phyloP scores from a whole-genome alignment of 2,888 invertebrate genomes.

The Dasypolia templi region DNA sequence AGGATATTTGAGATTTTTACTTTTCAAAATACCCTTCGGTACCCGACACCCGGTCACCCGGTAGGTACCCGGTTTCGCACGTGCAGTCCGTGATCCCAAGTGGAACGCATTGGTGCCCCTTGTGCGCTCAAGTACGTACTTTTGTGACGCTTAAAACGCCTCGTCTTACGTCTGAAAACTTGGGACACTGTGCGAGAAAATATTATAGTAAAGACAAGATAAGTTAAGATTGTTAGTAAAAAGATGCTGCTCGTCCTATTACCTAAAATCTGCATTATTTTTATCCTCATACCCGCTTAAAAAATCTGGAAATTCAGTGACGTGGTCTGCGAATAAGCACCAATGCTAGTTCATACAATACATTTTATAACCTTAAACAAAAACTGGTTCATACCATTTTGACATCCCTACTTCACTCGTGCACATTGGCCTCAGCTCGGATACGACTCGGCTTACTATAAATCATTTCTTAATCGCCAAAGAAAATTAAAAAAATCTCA shows the following conservation, averaged over 20 bases:
- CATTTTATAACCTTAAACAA: neutral
- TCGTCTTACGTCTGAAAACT: neutral
- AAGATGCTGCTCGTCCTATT: neutral
- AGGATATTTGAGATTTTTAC: constrained; percentile 18
- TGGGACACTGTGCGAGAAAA: neutral
- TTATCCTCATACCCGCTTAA: too few relatives aligned
- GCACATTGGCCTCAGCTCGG: neutral
- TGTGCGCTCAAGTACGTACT: neutral
- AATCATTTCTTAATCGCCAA: neutral
- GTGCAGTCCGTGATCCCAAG: neutral
- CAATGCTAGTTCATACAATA: neutral
- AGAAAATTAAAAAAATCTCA: neutral
- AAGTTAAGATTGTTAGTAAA: neutral
- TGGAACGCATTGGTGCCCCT: neutral
- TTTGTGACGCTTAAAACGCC: neutral
- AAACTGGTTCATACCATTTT: neutral
- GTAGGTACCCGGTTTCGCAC: neutral
- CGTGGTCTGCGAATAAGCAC: neutral
- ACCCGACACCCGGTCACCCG: neutral
- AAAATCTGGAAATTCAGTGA: neutral
- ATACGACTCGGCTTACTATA: neutral
- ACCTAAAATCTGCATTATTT: neutral
- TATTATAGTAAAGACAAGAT: neutral
- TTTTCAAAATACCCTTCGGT: constrained; percentile 8
- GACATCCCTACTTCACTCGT: neutral